Base-by-base conservation (phyloP, 1,140 invertebrate genomes). In the Drosophila parvula region DNA sequence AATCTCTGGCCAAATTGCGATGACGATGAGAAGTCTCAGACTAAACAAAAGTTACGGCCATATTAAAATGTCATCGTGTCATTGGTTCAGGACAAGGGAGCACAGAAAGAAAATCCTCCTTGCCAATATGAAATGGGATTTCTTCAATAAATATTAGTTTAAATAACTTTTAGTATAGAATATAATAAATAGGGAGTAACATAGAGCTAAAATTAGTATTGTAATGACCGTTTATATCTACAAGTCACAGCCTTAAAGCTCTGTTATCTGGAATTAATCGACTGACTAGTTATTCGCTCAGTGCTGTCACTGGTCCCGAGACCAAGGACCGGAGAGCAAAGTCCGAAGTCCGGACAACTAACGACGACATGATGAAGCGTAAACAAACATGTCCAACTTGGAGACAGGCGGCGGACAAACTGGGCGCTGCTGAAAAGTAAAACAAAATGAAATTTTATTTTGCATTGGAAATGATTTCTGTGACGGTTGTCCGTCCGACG, bases 391-490 rank as follows among this genome's bases (percentile, higher is more conserved):
- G 85, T 84, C 78, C 78, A 78, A 75, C 74, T 90, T 47, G 81
- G 62, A 68, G 84, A 89, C 84, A 79, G 69, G 70, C 73, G 53
- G 60, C 64, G 63, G 71, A 41, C 43, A 58, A 50, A 30, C 30
- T 58, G 43, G 45, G 50, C 34, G 51, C 27, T 41, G 34, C 16
- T 67, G 58, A 77, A 80, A 88, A 88, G 69, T 88, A 89, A 88
- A 88, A 89, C 84, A 88, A 90, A 89, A 84, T 89, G 85, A 84
- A 88, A 89, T 90, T 89, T 89, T 84, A 81, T 79, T 89, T 90
- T 89, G 84, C 84, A 89, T 89, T 84, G 70, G 78, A 73, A 88
- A 89, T 90, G 85, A 83, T 89, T 88, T 59, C 51, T 38, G 47
- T 58, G 56, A 59, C 76, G 59, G 65, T 51, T 53, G 11, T 43